Conservation (phyloP, 2,888 invertebrate genomes). For the Drosophila recens region DNA sequence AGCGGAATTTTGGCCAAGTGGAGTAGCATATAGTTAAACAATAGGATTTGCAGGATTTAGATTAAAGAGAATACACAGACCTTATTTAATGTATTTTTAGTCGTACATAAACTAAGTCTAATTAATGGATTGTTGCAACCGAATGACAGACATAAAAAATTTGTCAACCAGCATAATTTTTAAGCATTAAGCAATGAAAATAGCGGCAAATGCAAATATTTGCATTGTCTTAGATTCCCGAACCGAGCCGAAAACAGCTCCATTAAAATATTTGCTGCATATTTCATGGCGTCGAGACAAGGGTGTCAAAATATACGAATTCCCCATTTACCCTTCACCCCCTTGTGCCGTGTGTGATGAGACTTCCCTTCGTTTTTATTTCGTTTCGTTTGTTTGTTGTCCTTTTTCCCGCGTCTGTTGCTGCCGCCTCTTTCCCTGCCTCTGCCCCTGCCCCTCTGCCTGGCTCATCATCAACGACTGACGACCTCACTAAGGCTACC, state of each 20-base stretch:
- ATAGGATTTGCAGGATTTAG: conserved; percentile 24
- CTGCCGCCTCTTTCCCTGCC: neutral
- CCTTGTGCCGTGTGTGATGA: conserved; percentile 34
- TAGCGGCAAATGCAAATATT: conserved; percentile 68
- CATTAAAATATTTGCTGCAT: conserved; percentile 72
- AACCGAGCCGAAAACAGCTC: conserved; percentile 48
- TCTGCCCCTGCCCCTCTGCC: conserved; percentile 24
- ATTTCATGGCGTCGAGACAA: conserved; percentile 63
- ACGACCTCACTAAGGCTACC: conserved; percentile 67
- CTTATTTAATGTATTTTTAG: conserved; percentile 35
- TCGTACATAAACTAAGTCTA: conserved; percentile 52
- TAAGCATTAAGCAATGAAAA: conserved; percentile 69
- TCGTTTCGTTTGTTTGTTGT: conserved; percentile 70
- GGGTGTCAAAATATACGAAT: conserved; percentile 80
- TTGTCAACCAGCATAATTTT: conserved; percentile 83
- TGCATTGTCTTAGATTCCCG: conserved; percentile 61
- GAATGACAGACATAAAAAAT: conserved; percentile 48
- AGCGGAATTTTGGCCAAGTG: conserved; percentile 76
- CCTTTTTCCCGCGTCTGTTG: conserved; percentile 62
- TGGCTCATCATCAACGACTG: conserved; percentile 59
- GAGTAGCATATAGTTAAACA: conserved; percentile 33
- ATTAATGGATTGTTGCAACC: conserved; percentile 71
- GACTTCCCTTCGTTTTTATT: conserved; percentile 30
- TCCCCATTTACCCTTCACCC: conserved; percentile 6
- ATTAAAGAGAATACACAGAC: conserved; percentile 15